Base-by-base conservation (phyloP, 2,888 invertebrate genomes). In the Melikaiella ostensackeni region DNA sequence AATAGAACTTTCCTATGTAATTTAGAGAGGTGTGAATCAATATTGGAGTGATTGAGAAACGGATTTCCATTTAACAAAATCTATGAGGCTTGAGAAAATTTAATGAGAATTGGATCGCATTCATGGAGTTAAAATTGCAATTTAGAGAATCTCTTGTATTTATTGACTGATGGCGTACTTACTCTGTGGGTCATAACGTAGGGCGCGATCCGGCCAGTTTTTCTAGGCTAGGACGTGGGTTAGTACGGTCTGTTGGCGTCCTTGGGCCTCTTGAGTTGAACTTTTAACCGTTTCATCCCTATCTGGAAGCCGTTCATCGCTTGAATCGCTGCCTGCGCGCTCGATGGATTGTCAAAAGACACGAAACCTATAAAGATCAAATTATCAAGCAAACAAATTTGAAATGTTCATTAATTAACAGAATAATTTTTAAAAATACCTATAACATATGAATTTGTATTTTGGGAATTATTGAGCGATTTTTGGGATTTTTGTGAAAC, bases 271-370 rank as follows among this genome's bases (percentile, higher is more conserved):
- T 99, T 99, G 93, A 99, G 95, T 94, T 99, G 99, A 90, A 99
- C 99, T 94, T 99, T 99, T 92, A 99, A 96, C 92, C 99, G 95
- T 94, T 99, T 99, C 99, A 99, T 99, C 91, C 99, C 99, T 92
- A 99, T 99, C 94, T 99, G 99, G 94, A 99, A 99, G 92, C 99
- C 99, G 93, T 99, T 99, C 99, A 99, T 99, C 89, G 99, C 97
- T 93, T 99, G 98, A 92, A 99, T 99, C 88, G 99, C 99, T 86
- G 98, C 96, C 93, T 99, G 98, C 92, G 99, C 99, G 92, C 98
- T 98, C 89, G 97, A 94, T 88, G 98, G 98, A 94, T 99, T 99
- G 94, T 99, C 99, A 94, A 99, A 99, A 90, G 99, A 99, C 90
- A 99, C 99, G 93, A 99, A 99, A 92, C 99, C 99, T 99, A 92